Evolutionary conservation across 2,888 invertebrate species (phyloP).

Genomic region (Fabriciana adippe): DNA sequence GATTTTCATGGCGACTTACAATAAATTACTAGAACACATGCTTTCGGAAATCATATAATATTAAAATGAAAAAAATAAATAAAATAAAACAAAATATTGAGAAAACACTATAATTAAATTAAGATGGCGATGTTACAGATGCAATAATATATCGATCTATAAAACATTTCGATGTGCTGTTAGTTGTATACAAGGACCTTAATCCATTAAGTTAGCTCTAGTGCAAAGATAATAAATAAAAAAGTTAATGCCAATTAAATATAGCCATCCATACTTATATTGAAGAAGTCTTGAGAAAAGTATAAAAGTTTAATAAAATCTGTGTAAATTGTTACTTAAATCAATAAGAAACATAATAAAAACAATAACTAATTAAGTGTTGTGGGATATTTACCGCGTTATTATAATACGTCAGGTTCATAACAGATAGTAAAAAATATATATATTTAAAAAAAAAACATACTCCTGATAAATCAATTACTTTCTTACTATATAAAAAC

Average conservation of each 20-base stretch:
- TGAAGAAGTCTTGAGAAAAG: no score
- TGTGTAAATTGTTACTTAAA: background rate
- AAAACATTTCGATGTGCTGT: background rate
- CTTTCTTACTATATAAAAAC: no score
- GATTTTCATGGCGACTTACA: background rate
- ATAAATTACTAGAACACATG: background rate
- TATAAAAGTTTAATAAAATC: no score
- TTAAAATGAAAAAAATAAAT: background rate
- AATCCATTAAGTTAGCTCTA: background rate
- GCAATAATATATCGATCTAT: background rate
- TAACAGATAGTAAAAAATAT: no score
- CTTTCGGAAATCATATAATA: background rate
- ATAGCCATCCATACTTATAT: no score
- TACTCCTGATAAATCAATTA: no score
- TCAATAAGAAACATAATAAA: constrained; percentile 5
- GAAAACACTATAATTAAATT: constrained; percentile 1
- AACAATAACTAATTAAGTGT: constrained; percentile 5
- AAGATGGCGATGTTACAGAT: background rate
- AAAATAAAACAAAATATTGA: background rate
- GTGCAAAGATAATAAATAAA: background rate
- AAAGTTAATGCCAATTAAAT: background rate
- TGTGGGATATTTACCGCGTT: no score
- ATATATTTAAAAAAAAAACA: no score
- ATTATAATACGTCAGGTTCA: no score
- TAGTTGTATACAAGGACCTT: background rate